Conservation (phyloP, 2,888 invertebrate genomes). For the Xanthostigma xanthostigma region DNA sequence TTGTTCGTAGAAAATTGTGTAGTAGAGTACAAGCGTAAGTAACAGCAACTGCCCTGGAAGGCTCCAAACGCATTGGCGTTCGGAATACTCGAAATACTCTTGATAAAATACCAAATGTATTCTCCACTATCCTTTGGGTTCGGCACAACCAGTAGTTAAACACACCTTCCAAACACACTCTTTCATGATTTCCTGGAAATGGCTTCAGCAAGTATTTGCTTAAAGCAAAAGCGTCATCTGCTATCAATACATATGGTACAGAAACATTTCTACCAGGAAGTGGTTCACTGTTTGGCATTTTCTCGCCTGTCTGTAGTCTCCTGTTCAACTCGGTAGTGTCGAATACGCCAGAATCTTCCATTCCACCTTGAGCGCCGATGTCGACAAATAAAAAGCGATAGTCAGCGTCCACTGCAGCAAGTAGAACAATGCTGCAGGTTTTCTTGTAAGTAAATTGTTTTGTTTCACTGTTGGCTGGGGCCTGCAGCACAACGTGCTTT, state of each 20-base stretch:
- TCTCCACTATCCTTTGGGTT: background rate
- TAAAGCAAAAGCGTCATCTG: no score
- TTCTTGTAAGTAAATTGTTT: slow-evolving; percentile 16
- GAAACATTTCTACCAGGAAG: slow-evolving; percentile 7
- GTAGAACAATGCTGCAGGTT: slow-evolving; percentile 15
- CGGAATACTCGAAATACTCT: slow-evolving; percentile 9
- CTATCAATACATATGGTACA: no score
- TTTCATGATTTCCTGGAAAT: background rate
- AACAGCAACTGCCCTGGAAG: slow-evolving; percentile 12
- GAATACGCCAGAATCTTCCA: slow-evolving; percentile 8
- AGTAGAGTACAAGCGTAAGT: slow-evolving; percentile 12
- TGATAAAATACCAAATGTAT: background rate
- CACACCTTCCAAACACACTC: slow-evolving; percentile 9
- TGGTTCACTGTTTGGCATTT: slow-evolving; percentile 9
- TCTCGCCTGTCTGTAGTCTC: slow-evolving; percentile 9
- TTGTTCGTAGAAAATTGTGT: slow-evolving; percentile 14
- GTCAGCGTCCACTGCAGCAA: slow-evolving; percentile 17
- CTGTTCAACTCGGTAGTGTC: slow-evolving; percentile 11
- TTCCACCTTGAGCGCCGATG: slow-evolving; percentile 18
- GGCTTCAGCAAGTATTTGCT: no score
- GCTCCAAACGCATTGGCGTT: slow-evolving; percentile 11
- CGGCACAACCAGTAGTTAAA: slow-evolving; percentile 2
- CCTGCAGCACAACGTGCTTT: slow-evolving; percentile 16
- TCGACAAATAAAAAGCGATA: slow-evolving; percentile 18
- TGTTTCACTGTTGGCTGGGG: slow-evolving; percentile 16